phyloP scores from a whole-genome alignment of 2,797 vertebrate genomes.

The Squalus acanthias region DNA sequence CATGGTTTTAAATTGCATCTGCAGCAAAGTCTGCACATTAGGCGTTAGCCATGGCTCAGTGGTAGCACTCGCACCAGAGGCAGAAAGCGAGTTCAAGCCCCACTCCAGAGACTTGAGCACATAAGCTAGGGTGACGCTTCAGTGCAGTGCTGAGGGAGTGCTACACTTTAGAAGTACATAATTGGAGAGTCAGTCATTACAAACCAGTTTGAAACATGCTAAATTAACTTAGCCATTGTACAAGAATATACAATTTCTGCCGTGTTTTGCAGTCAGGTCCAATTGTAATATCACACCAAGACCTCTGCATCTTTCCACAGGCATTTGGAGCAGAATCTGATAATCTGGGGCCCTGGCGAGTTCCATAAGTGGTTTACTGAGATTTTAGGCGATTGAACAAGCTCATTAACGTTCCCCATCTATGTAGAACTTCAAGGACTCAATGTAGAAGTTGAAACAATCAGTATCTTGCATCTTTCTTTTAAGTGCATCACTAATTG shows the following conservation, averaged over 20 bases:
- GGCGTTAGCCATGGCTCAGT: not conserved
- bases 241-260: not conserved
- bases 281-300: not conserved
- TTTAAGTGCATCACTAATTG: not conserved
- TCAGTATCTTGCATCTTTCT: not conserved
- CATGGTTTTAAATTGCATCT: not conserved
- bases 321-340: not conserved
- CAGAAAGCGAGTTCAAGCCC: not conserved
- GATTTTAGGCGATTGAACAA: not conserved
- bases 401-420: not conserved
- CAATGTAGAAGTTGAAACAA: not conserved
- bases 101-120: not conserved
- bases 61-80: not conserved
- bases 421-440: not conserved
- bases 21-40: not conserved
- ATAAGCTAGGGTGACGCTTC: not conserved
- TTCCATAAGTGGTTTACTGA: not conserved
- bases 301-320: not conserved
- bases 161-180: not conserved
- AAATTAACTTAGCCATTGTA: not conserved
- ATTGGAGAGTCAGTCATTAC: not conserved
- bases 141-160: not conserved
- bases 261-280: not conserved
- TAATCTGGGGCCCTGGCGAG: not conserved
- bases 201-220: not conserved